Conservation (phyloP, 1,140 invertebrate genomes). For the Holotrichia oblita region DNA sequence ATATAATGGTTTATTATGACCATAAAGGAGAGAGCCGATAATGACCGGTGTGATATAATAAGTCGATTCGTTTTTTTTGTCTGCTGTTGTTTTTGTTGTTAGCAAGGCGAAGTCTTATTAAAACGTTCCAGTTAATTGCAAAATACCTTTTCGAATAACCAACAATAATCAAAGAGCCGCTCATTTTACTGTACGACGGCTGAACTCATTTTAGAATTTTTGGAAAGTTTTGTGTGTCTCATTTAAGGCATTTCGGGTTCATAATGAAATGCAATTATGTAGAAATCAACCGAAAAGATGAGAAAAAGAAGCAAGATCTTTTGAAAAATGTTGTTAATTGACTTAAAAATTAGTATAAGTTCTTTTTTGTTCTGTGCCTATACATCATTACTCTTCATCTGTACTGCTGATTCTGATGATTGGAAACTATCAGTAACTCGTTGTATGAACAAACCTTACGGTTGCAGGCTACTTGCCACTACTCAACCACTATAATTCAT, state of each 20-base stretch:
- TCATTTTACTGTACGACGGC: neutral
- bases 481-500: no score
- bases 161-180: conserved; percentile 12
- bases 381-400: no score
- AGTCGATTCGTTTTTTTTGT: conserved; percentile 16
- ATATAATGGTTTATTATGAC: conserved; percentile 35
- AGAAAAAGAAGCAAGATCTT: no score
- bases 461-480: no score
- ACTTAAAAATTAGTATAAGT: no score
- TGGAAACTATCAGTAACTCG: no score
- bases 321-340: no score
- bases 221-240: neutral
- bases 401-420: no score
- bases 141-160: conserved; percentile 7
- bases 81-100: conserved; percentile 26
- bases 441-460: no score
- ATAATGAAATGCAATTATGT: neutral
- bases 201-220: neutral
- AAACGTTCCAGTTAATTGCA: conserved; percentile 24
- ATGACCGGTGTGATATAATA: conserved; percentile 27
- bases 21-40: conserved; percentile 31
- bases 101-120: conserved; percentile 18
- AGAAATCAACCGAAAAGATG: neutral
- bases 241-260: neutral
- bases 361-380: no score